A percentile compares a stretch with the other conserved stretches of the same genome.
phyloP scores from a whole-genome alignment of 1,140 invertebrate genomes.

The Melanaphis sacchari region DNA sequence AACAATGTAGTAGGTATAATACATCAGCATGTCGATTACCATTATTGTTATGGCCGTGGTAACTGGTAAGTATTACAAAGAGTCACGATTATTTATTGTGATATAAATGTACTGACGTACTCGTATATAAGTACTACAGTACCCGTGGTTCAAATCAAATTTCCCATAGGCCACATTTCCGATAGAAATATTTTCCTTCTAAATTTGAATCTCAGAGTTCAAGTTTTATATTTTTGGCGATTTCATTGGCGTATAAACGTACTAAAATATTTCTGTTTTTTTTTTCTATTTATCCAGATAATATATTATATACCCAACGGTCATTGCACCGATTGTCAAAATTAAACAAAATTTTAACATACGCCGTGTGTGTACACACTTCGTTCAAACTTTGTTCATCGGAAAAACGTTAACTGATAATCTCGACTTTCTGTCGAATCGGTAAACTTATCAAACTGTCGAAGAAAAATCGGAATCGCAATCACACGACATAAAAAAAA shows the following conservation, averaged over 20 bases:
- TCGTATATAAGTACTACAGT: background rate
- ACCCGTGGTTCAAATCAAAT: background rate
- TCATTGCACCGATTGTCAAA: too few species aligned
- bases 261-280: background rate
- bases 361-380: background rate
- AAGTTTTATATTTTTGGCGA: background rate
- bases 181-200: background rate
- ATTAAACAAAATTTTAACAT: background rate
- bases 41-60: background rate
- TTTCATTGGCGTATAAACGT: background rate
- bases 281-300: too few species aligned
- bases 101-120: background rate
- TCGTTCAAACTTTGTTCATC: background rate
- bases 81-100: background rate
- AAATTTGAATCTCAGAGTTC: background rate
- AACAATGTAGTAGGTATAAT: background rate
- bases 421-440: background rate
- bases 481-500: background rate
- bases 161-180: background rate
- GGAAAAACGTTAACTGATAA: background rate
- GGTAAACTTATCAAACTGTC: background rate
- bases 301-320: too few species aligned
- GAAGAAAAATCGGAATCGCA: background rate
- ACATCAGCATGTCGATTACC: background rate
- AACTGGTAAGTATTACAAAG: background rate